Base-by-base conservation (phyloP, 2,797 vertebrate species). In the Hoplostethus atlanticus region DNA sequence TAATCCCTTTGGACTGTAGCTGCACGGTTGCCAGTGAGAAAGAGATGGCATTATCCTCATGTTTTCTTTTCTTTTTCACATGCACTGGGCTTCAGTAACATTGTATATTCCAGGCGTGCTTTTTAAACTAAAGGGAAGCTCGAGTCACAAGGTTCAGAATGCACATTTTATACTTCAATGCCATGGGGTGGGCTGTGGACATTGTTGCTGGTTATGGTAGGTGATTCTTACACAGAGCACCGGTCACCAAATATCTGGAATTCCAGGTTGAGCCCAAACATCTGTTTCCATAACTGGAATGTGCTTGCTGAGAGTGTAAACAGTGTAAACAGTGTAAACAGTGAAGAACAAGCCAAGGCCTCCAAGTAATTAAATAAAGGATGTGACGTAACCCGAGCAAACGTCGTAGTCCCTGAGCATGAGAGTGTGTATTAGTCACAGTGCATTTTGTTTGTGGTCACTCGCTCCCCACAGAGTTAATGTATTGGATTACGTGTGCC, bases 1-100 rank as follows among this genome's bases (percentile, higher is more conserved):
- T 89, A 87, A 91, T 93, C 88, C 89, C 90, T 71, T 91, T 80
- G 88, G 90, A 90, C 89, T n/a, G 47, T 2, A 70, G 82, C 78
- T 17, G 79, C 66, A 38, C 72, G 79, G 86, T 84, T 60, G 78
- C 71, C 72, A 75, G 79, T 69, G 75, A 68, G 66, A 81, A 63
- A 82, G 76, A 76, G 73, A 87, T 65, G 78, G 61, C 57, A 75
- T 86, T 86, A 79, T 85, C 77, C 76, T 25, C 16, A 8, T 79
- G 67, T 92, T 86, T 77, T 74, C 51, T 74, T 81, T 81, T 75
- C 69, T 52, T 52, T 56, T 68, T 72, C 65, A 40, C 60, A 47
- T 61, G 57, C 52, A 21, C 60, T 6, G 15, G 62, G 57, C 57
- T 84, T 77, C 21, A 30, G 57, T 72, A 72, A 59, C 78, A 63